Evolutionary conservation across 2,888 invertebrate species (phyloP).

Genomic region (Ypsolopha scabrella): DNA sequence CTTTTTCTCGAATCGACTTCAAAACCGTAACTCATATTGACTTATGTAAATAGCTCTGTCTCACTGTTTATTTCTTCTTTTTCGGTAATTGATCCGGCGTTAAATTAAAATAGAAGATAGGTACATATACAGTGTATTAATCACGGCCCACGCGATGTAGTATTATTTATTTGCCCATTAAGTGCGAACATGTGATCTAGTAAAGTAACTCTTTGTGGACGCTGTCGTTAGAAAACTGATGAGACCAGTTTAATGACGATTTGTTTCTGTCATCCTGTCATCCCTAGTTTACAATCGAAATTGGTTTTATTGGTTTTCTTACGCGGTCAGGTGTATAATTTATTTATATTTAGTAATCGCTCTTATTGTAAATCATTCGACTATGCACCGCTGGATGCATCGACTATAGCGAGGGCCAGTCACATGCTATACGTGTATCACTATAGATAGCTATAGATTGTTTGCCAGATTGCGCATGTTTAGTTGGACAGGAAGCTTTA

Average conservation of each 20-base stretch:
- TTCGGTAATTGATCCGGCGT: slow-evolving; percentile 53
- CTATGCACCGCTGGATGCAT: slow-evolving; percentile 12
- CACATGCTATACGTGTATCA: background rate
- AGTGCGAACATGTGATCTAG: slow-evolving; percentile 67
- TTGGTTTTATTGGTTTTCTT: slow-evolving; percentile 58
- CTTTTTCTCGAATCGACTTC: slow-evolving; percentile 45
- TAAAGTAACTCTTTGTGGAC: slow-evolving; percentile 54
- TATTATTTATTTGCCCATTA: slow-evolving; percentile 66
- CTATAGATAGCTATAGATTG: too few species aligned
- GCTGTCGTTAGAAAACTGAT: slow-evolving; percentile 62
- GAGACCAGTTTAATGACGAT: slow-evolving; percentile 57
- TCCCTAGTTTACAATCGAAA: slow-evolving; percentile 38
- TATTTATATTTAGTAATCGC: slow-evolving; percentile 38
- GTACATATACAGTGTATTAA: slow-evolving; percentile 17
- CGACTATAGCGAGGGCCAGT: background rate
- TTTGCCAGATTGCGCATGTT: too few species aligned
- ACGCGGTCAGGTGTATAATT: slow-evolving; percentile 46
- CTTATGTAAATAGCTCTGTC: slow-evolving; percentile 65
- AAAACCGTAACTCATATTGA: slow-evolving; percentile 58
- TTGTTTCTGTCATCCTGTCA: slow-evolving; percentile 47
- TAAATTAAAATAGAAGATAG: slow-evolving; percentile 47
- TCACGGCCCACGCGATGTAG: slow-evolving; percentile 30
- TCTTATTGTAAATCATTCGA: slow-evolving; percentile 16
- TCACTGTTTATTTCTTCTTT: slow-evolving; percentile 54
- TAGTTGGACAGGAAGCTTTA: too few species aligned